These are phyloP conservation scores for Mya arenaria DNA, from an alignment of 1,140 invertebrate genomes.

Conservation along the genomic window DNA sequence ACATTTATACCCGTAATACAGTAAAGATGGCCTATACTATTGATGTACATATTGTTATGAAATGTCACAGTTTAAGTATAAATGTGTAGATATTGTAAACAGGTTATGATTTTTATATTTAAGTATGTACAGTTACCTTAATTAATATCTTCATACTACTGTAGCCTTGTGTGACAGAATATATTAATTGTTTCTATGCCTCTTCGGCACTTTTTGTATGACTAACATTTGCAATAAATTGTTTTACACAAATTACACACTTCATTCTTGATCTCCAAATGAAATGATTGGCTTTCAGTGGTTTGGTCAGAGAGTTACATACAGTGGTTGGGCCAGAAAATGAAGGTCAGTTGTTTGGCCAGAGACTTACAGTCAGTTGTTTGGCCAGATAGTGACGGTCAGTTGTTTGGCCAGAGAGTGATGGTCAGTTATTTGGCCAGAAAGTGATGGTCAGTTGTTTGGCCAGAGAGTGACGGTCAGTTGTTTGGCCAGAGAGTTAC, in stretches of 20 bases:
- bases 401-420: neutral
- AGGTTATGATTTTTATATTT: neutral
- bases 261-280: neutral
- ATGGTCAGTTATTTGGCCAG: neutral
- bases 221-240: slow-evolving; percentile 5
- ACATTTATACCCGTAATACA: neutral
- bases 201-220: neutral
- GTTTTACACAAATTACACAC: neutral
- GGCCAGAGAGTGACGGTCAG: too few relatives aligned
- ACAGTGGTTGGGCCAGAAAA: neutral
- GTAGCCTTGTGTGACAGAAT: neutral
- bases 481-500: too few relatives aligned
- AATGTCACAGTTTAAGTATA: neutral
- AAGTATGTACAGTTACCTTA: neutral
- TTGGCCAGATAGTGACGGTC: neutral
- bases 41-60: neutral
- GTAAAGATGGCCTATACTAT: neutral
- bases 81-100: slow-evolving; percentile 1
- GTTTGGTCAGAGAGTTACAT: neutral
- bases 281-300: neutral
- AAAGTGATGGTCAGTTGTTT: too few relatives aligned
- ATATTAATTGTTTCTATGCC: slow-evolving; percentile 2
- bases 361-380: neutral
- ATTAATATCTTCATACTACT: neutral
- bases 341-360: neutral